Percentiles rank a stretch among this genome's conserved stretches.
Conservation (phyloP, 2,888 invertebrate genomes). For the Oxyscelio sp. region DNA sequence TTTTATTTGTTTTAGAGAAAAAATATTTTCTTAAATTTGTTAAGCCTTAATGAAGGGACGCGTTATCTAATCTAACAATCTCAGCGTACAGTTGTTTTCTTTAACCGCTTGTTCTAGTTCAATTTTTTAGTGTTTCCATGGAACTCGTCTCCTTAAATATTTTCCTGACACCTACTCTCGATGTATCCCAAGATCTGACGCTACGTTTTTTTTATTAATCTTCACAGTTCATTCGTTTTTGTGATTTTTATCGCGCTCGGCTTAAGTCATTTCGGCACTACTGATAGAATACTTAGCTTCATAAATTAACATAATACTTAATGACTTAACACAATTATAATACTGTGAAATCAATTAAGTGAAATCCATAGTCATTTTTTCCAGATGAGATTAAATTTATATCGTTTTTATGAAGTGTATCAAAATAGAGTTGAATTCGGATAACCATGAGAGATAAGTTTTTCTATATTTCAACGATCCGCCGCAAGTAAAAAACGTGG, state of each 20-base stretch:
- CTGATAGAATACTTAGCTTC: slow-evolving; percentile 32
- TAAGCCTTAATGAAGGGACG: slow-evolving; percentile 32
- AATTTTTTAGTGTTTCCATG: slow-evolving; percentile 31
- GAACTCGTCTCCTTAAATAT: slow-evolving; percentile 31
- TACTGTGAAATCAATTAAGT: slow-evolving; percentile 52
- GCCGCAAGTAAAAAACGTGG: background rate
- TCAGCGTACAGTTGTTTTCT: slow-evolving; percentile 30
- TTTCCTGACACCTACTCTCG: slow-evolving; percentile 42
- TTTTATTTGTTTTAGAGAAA: slow-evolving; percentile 38
- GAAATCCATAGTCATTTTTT: slow-evolving; percentile 37
- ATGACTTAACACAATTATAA: slow-evolving; percentile 54
- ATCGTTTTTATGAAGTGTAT: slow-evolving; percentile 45
- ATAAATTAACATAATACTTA: slow-evolving; percentile 47
- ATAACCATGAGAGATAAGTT: slow-evolving; percentile 18
- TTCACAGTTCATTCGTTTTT: slow-evolving; percentile 22
- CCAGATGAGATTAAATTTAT: slow-evolving; percentile 25
- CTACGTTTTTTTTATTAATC: slow-evolving; percentile 32
- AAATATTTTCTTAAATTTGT: slow-evolving; percentile 50
- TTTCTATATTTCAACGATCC: slow-evolving; percentile 11
- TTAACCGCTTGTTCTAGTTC: background rate
- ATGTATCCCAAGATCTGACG: background rate
- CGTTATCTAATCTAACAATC: slow-evolving; percentile 37
- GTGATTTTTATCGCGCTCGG: slow-evolving; percentile 41
- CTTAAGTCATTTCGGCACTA: slow-evolving; percentile 43
- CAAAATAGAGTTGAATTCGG: slow-evolving; percentile 35